Base-by-base conservation (phyloP, 2,888 invertebrate genomes). In the Cantharis lateralis region DNA sequence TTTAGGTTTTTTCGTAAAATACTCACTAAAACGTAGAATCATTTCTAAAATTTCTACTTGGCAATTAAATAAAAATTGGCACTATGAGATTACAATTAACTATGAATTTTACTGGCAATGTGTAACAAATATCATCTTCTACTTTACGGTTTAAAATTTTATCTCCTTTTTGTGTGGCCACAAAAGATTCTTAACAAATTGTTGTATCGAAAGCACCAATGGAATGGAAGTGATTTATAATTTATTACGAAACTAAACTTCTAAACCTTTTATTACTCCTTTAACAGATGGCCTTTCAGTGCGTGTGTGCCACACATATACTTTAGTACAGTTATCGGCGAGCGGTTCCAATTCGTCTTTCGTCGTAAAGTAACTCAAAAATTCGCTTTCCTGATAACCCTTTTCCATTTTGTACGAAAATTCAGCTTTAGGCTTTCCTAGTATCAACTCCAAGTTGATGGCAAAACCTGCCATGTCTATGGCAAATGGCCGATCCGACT, bases 381-480 rank as follows among this genome's bases (percentile, higher is more conserved):
- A 94, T 87, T 95, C 95, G 82, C 94, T 95, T 87, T 97, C 97
- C 88, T 96, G 96, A 87, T 93, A 95, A 15, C 99, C 99, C 75
- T 96, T 93, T 84, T 95, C 93, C 76, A 96, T 96, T 81, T 95
- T 93, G 84, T 94, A 95, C 0, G 95, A 94, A 88, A 99, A 97
- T 79, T 90, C 89, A 0, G 95, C 96, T 62, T 94, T 91, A 0
- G 93, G 92, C 83, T 93, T 92, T 15, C 92, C 90, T 4, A 95
- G 87, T 68, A 97, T 90, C 74, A 96, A 88, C 15, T 93, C 92
- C 1, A 95, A 89, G 86, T 96, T 96, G 62, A 98, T 93, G 9
- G 95, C 97, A 86, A 98, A 98, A 0, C 97, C 98, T 0, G 99
- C 99, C 99, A 99, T 99, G 85, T 99, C 99, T 61, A 98, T 93